Evolutionary conservation across 2,113 vertebrate genomes (phyloP), one percentile per base, ranked within the genome.

Genomic region (Acrocephalus arundinaceus): DNA sequence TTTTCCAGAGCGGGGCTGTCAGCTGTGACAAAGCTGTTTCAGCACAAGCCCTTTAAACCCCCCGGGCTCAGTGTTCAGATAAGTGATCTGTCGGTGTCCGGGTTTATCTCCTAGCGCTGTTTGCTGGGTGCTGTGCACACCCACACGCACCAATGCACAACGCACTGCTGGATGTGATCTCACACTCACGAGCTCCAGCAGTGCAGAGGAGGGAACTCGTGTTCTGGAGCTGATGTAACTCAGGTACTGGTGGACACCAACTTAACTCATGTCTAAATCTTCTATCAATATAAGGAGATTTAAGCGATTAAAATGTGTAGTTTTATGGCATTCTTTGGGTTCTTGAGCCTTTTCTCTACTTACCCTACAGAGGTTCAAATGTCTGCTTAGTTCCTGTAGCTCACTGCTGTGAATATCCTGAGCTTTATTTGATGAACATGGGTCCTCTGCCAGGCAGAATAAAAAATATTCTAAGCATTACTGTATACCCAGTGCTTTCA

Each of bases 51-150:
- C 49, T 59, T 39, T 24, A 31, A 59, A 4, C 0, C 28, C 12
- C 9, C 13, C 7, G 11, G 27, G 58, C 25, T 68, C 15, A 9
- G 62, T 43, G 75, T 46, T 49, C 22, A 27, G 55, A 1, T 31
- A 21, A 31, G 17, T 22, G 37, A 3, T 35, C 5, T 28, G 7
- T 6, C 16, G 12, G 27, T 39, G 54, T 7, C 68, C 0, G 0
- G 21, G 2, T 37, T 15, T 62, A 6, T 8, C 15, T 55, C 24
- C 7, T 2, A 19, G 18, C 39, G 62, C 51, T 30, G 49, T 39
- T 25, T 35, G 66, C 46, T 22, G 43, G 43, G 49, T 12, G 70
- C 49, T 66, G 43, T 51, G 65, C 13, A 7, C 22, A 8, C 4
- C 12, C n/a, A 2, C 18, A 4, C 21, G 2, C 22, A 18, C 10